A percentile compares a stretch with the other conserved stretches of the same genome.
Evolutionary conservation across 2,113 vertebrate species (phyloP).

Genomic region (Apodemus speciosus): DNA sequence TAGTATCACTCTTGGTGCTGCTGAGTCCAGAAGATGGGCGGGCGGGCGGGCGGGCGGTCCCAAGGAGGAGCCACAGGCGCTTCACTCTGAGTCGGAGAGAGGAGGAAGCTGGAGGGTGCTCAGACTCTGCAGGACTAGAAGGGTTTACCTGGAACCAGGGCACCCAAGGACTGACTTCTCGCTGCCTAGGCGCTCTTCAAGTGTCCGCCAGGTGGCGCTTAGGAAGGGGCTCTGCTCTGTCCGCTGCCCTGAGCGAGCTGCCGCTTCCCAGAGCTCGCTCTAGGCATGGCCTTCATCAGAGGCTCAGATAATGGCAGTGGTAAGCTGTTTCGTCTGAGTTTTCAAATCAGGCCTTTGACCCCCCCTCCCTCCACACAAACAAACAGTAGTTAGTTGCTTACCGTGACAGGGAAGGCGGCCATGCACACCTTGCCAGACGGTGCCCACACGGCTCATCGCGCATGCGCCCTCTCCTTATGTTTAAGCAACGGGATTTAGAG

Average conservation of each 20-base stretch:
- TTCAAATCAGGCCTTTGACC: background rate
- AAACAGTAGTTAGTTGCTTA: background rate
- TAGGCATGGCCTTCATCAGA: background rate
- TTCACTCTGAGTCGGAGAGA: accelerated
- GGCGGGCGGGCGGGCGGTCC: background rate
- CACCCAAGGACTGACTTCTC: background rate
- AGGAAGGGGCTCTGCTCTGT: background rate
- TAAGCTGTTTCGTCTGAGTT: background rate
- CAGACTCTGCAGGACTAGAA: background rate
- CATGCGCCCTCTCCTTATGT: too few species aligned
- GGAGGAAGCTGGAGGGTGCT: too few species aligned
- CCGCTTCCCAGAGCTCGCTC: too few species aligned
- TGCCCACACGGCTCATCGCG: too few species aligned
- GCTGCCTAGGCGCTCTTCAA: accelerated
- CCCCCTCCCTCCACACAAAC: background rate
- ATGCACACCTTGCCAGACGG: too few species aligned
- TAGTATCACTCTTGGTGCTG: background rate
- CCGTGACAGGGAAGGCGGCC: background rate
- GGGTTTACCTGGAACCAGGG: background rate
- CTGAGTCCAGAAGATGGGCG: background rate
- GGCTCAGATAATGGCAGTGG: background rate
- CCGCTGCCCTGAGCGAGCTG: accelerated
- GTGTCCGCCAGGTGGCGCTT: constrained; percentile 57
- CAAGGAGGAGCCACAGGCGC: background rate
- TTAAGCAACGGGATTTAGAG: too few species aligned